Percentiles rank a stretch among this genome's conserved stretches.
phyloP scores from a whole-genome alignment of 2,113 vertebrate genomes.

The Fregata magnificens region DNA sequence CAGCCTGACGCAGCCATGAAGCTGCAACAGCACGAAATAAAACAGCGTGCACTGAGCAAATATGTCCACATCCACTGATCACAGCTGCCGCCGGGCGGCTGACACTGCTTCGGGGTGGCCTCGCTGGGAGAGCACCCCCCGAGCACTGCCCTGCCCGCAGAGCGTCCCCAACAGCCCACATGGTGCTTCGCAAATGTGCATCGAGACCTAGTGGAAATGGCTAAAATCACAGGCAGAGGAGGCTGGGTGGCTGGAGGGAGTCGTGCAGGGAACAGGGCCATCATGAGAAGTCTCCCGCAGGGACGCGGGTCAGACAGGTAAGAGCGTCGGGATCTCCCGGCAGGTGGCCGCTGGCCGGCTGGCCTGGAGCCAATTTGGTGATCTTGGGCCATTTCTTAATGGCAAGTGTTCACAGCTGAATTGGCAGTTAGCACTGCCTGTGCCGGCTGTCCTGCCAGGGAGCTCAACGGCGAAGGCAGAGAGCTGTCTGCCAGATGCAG shows the following conservation, averaged over 20 bases:
- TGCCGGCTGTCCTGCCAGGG: not conserved
- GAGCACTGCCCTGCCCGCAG: not conserved
- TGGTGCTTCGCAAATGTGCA: not conserved
- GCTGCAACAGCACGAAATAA: not conserved
- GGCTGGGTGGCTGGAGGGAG: not conserved
- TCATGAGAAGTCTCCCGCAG: fast-evolving
- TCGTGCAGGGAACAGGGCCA: not conserved
- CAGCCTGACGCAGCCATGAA: not conserved
- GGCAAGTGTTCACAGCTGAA: not conserved
- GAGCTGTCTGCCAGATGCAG: not conserved
- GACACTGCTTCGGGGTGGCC: not conserved
- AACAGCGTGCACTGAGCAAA: not conserved
- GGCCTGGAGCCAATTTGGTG: not conserved
- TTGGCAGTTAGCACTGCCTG: not conserved
- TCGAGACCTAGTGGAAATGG: not conserved
- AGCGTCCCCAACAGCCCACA: not conserved
- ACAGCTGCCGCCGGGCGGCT: fast-evolving
- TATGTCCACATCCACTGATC: fast-evolving
- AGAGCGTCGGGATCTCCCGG: not conserved
- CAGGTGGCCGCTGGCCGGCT: fast-evolving
- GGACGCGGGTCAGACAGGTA: fast-evolving
- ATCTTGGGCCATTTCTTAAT: not conserved
- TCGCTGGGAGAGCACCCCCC: not conserved
- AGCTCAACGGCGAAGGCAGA: not conserved
- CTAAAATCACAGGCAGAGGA: fast-evolving